These are phyloP conservation scores for Brassicogethes aeneus DNA, from an alignment of 2,888 invertebrate genomes.

Conservation along the genomic window DNA sequence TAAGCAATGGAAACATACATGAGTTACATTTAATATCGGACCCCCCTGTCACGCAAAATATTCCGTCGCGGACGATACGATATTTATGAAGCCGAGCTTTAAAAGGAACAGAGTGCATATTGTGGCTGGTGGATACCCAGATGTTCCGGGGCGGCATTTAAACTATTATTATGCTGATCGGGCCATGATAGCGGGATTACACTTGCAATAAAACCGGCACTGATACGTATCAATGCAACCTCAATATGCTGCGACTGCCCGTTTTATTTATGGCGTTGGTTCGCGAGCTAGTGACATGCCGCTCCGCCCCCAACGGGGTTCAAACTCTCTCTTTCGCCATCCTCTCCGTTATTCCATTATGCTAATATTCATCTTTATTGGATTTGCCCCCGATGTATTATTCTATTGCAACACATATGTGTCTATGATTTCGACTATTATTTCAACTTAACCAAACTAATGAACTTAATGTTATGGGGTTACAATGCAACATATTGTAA, in stretches of 20 bases:
- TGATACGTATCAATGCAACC: slow-evolving; percentile 38
- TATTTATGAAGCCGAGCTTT: neutral
- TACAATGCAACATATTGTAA: too few species aligned
- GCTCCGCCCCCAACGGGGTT: slow-evolving; percentile 26
- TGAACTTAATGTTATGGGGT: too few species aligned
- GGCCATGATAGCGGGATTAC: slow-evolving; percentile 43
- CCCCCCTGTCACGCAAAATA: too few species aligned
- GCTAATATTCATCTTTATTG: slow-evolving; percentile 2
- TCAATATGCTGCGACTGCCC: slow-evolving; percentile 37
- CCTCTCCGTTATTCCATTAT: slow-evolving; percentile 11
- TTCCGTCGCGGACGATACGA: neutral
- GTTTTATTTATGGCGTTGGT: slow-evolving; percentile 35
- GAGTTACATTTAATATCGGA: neutral
- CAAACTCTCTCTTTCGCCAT: slow-evolving; percentile 5
- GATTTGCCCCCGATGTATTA: slow-evolving; percentile 10
- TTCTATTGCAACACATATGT: slow-evolving; percentile 27
- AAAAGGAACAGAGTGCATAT: neutral
- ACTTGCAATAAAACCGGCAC: slow-evolving; percentile 39
- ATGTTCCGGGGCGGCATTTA: slow-evolving; percentile 36
- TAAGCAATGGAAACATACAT: too few species aligned
- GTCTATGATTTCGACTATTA: slow-evolving; percentile 22
- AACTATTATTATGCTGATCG: slow-evolving; percentile 45
- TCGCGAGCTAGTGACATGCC: slow-evolving; percentile 31
- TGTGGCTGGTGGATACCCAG: slow-evolving; percentile 26
- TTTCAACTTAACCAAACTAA: slow-evolving; percentile 23